Evolutionary conservation across 1,140 invertebrate genomes (phyloP).

Genomic region (Drosophila miranda): DNA sequence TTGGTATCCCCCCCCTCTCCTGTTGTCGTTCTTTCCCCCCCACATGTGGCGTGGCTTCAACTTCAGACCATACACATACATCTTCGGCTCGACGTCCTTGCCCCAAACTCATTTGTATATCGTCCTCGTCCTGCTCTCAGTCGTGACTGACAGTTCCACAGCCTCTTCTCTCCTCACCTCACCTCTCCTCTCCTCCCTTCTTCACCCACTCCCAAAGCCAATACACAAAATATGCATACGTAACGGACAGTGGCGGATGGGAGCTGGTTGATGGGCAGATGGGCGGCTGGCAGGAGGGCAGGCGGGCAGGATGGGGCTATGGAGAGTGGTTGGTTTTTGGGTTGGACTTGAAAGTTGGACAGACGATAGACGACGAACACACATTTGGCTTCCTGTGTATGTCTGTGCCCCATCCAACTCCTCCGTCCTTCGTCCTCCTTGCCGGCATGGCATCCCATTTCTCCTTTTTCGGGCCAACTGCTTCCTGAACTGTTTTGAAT

Average conservation of each 20-base stretch:
- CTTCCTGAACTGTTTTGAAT: constrained; percentile 73
- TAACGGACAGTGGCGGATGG: constrained; percentile 59
- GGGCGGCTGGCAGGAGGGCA: neutral
- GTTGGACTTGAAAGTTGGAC: constrained; percentile 57
- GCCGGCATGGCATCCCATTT: too few relatives aligned
- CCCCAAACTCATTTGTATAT: constrained; percentile 75
- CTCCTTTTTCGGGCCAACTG: constrained; percentile 18
- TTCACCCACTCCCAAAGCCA: neutral
- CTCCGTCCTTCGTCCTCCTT: neutral
- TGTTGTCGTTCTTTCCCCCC: constrained; percentile 5
- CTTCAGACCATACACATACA: constrained; percentile 47
- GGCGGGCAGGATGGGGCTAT: neutral
- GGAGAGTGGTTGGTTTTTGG: constrained; percentile 21
- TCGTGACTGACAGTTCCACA: constrained; percentile 34
- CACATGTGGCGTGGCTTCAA: constrained; percentile 19
- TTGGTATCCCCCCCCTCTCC: neutral
- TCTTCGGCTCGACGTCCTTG: constrained; percentile 70
- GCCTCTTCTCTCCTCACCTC: constrained; percentile 1
- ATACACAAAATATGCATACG: constrained; percentile 71
- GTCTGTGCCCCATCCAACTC: constrained; percentile 10
- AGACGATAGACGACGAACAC: constrained; percentile 54
- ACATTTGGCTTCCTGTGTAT: constrained; percentile 73
- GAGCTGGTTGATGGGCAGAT: neutral
- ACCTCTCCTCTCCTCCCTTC: constrained; percentile 1
- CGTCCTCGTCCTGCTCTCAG: constrained; percentile 14